Conservation (phyloP, 2,113 vertebrate species). For the Ceyx margarethae region DNA sequence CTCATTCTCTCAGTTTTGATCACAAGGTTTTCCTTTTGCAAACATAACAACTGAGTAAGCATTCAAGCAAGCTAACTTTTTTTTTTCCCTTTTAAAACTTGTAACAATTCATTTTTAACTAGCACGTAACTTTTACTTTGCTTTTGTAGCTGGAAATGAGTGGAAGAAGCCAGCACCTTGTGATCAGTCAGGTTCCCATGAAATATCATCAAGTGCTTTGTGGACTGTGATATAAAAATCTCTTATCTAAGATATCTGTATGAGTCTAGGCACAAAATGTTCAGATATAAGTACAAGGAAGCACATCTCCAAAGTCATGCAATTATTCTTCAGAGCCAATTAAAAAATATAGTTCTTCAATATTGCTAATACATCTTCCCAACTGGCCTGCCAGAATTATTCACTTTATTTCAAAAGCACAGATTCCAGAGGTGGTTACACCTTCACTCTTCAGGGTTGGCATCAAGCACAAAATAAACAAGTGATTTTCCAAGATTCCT, state of each 20-base stretch:
- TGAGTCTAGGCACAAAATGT: constrained; percentile 37
- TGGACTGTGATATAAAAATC: neutral
- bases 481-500: neutral
- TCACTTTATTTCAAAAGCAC: neutral
- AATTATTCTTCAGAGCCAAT: neutral
- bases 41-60: neutral
- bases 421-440: neutral
- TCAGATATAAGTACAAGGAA: constrained; percentile 45
- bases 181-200: neutral
- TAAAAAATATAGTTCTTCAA: constrained; percentile 4
- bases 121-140: neutral
- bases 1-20: neutral
- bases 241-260: constrained; percentile 6
- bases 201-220: neutral
- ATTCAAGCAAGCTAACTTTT: neutral
- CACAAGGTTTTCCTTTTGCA: neutral
- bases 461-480: neutral
- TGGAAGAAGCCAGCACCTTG: neutral
- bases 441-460: neutral
- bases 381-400: neutral
- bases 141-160: neutral
- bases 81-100: neutral
- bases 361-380: constrained; percentile 22
- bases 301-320: constrained; percentile 31
- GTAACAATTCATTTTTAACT: neutral